Base-by-base conservation (phyloP, 2,888 invertebrate genomes). In the Saturnia pavonia region DNA sequence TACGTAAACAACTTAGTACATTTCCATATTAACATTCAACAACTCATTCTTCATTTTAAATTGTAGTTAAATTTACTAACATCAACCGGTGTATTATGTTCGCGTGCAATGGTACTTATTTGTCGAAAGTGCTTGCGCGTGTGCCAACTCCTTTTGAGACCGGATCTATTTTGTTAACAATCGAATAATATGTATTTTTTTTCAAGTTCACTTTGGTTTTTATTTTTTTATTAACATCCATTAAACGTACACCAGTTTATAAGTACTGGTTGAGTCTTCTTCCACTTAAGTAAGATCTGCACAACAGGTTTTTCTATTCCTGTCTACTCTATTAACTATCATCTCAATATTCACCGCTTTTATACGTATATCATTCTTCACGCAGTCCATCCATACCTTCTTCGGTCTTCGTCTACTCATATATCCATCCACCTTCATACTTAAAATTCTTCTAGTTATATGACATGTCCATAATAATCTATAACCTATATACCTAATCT, bases 71-170 rank as follows among this genome's bases (percentile, higher is more conserved):
- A 25, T 12, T 27, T 60, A 12, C 14, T 14, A 25, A 40, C 22
- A 67, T 27, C 14, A 12, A 22, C 12, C 70, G 67, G 71, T 65
- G 75, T 74, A 75, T 76, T 80, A 78, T 78, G 77, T 80, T 81
- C 80, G 51, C 25, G 40, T 66, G 27, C 19, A 27, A 42, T 34
- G 42, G 16, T 66, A 19, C 42, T 67, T 25, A 67, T 70, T 70
- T 67, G 70, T 67, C 40, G 25, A 42, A 66, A 70, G 16, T 67
- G 66, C 65, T 67, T 70, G 67, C 54, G 40, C 65, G 40, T 65
- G 65, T 65, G 65, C 65, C 65, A 65, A 65, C 65, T 65, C 12
- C 65, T 40, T 9, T 19, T 65, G 65, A 40, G 14, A 65, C 65
- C 65, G 65, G 65, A 65, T 40, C 40, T 40, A 65, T 65, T 65